A percentile compares a stretch with the other conserved stretches of the same genome.
Evolutionary conservation across 2,113 vertebrate genomes (phyloP).

Genomic region (Synchiropus splendidus): DNA sequence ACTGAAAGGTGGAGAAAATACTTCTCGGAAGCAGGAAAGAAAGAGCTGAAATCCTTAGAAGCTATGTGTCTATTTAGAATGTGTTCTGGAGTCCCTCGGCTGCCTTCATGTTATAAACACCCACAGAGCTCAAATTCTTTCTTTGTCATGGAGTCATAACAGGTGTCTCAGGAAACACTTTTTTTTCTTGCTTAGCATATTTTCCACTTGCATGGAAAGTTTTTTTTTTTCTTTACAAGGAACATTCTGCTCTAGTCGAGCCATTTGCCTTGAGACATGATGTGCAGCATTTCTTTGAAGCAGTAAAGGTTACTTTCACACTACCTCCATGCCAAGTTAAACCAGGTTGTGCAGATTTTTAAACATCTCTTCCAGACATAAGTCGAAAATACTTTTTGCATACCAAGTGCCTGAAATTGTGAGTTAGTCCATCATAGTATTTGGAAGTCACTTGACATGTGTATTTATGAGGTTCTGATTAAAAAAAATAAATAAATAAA

Average conservation of each 20-base stretch:
- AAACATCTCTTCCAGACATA: conserved; percentile 33
- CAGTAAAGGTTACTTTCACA: conserved; percentile 58
- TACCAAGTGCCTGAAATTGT: conserved; percentile 11
- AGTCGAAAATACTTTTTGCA: conserved; percentile 42
- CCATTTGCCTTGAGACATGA: conserved; percentile 43
- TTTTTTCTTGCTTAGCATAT: conserved; percentile 47
- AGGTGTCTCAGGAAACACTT: conserved; percentile 54
- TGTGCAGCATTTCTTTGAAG: conserved; percentile 59
- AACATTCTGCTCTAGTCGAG: conserved; percentile 49
- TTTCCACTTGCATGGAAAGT: conserved; percentile 61
- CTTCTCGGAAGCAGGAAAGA: conserved; percentile 31
- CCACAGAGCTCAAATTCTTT: conserved; percentile 59
- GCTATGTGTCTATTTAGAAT: conserved; percentile 56
- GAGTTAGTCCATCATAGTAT: background rate
- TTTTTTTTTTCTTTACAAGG: conserved; percentile 43
- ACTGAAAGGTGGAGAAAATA: conserved; percentile 62
- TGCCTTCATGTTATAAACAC: conserved; percentile 63
- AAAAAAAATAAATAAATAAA: too few relatives aligned
- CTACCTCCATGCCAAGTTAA: conserved; percentile 48
- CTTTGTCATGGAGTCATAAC: conserved; percentile 62
- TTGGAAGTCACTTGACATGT: background rate
- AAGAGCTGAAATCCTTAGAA: conserved; percentile 46
- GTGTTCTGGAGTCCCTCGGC: conserved; percentile 54
- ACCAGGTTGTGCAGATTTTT: conserved; percentile 30
- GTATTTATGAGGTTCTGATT: too few relatives aligned